These are phyloP conservation scores for Oegoconia quadripuncta DNA, from an alignment of 2,888 invertebrate genomes.

Conservation along the genomic window DNA sequence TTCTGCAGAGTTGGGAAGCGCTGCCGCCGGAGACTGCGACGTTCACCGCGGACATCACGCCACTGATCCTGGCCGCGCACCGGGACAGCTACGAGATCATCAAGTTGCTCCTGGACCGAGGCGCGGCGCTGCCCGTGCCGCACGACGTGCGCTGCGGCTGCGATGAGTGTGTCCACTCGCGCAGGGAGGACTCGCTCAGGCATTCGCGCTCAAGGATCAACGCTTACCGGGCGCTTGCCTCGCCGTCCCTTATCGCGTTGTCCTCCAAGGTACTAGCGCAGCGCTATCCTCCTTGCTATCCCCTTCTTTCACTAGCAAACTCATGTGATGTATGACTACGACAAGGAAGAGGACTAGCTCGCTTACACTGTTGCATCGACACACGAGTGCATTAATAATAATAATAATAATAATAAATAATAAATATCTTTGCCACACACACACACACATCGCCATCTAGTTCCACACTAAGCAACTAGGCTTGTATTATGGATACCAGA, in stretches of 20 bases:
- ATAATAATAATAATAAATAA: too few species aligned
- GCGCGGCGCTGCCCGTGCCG: conserved; percentile 95
- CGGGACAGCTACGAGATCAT: conserved; percentile 99
- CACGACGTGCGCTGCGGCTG: conserved; percentile 97
- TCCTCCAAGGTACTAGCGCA: conserved; percentile 84
- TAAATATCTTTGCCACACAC: too few species aligned
- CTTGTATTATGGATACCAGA: too few species aligned
- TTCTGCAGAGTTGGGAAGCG: conserved; percentile 92
- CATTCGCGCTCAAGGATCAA: conserved; percentile 98
- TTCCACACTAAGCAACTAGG: too few species aligned
- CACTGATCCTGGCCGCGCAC: conserved; percentile 97
- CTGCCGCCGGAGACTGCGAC: conserved; percentile 94
- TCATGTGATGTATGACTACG: not conserved
- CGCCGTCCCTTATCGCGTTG: conserved; percentile 96
- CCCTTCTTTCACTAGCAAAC: not conserved
- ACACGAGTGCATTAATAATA: too few species aligned
- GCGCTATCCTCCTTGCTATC: not conserved
- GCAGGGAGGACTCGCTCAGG: conserved; percentile 94
- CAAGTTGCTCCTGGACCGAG: conserved; percentile 97
- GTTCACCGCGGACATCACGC: conserved; percentile 98
- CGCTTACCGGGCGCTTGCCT: conserved; percentile 97
- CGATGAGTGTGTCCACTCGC: conserved; percentile 95
- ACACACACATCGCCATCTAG: too few species aligned
- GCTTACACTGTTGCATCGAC: too few species aligned
- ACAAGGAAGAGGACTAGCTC: not conserved